Evolutionary conservation across 2,797 vertebrate genomes (phyloP).

Genomic region (Myotis daubentonii): DNA sequence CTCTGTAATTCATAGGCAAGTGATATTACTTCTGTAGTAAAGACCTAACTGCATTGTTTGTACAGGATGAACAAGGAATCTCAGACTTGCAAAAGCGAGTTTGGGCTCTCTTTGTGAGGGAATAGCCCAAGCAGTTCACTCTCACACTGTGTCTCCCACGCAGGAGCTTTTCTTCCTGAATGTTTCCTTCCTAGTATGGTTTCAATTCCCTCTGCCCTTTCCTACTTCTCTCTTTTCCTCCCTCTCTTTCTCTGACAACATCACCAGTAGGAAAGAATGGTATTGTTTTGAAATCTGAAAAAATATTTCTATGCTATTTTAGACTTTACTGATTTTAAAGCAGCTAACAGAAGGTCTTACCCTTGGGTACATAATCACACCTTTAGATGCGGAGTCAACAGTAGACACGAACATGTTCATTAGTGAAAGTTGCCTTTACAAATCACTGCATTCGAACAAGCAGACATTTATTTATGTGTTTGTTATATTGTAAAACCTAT

Average conservation of each 20-base stretch:
- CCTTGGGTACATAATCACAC: background rate
- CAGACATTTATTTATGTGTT: background rate
- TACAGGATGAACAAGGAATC: background rate
- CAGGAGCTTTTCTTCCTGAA: background rate
- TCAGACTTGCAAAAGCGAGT: background rate
- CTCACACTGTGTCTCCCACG: background rate
- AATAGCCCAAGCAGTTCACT: background rate
- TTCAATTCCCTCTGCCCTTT: background rate
- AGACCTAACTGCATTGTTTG: background rate
- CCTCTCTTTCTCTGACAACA: background rate
- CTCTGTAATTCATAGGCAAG: background rate
- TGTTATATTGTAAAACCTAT: background rate
- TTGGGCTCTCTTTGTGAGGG: background rate
- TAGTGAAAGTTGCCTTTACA: conserved; percentile 27
- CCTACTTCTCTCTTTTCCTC: background rate
- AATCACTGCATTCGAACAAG: background rate
- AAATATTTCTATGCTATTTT: background rate
- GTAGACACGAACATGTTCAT: background rate
- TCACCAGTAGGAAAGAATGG: background rate
- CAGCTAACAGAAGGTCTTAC: background rate
- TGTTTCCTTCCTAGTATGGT: background rate
- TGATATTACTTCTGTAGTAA: background rate
- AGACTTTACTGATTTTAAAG: background rate
- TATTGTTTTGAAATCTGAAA: conserved; percentile 27
- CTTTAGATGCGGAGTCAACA: background rate